Evolutionary conservation across 2,797 vertebrate species (phyloP).

Genomic region (Gouania willdenowi): DNA sequence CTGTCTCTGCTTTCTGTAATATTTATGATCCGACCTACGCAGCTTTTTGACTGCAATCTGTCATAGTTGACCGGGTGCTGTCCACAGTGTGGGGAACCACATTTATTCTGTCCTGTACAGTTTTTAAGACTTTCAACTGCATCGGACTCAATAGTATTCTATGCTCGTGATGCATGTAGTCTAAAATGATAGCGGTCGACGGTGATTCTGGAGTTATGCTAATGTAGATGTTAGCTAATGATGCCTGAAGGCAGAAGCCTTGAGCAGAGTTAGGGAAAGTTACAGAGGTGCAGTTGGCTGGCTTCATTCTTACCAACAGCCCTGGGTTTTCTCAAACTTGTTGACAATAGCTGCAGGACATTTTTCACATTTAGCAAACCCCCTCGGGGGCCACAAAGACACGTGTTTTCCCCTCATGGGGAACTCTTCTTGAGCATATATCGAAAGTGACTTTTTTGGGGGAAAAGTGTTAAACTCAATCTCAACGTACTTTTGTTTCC

Average conservation of each 20-base stretch:
- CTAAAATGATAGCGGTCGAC: too few relatives aligned
- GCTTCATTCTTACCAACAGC: neutral
- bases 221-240: neutral
- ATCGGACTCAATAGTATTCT: too few relatives aligned
- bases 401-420: too few relatives aligned
- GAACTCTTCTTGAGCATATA: too few relatives aligned
- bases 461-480: too few relatives aligned
- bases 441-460: too few relatives aligned
- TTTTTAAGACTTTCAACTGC: too few relatives aligned
- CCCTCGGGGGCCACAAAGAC: conserved; percentile 1
- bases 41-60: conserved; percentile 17
- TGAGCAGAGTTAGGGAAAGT: neutral
- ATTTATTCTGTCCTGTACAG: too few relatives aligned
- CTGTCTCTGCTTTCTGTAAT: conserved; percentile 21
- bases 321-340: neutral
- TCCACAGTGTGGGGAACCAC: too few relatives aligned
- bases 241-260: neutral
- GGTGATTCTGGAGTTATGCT: neutral
- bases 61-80: conserved; percentile 17
- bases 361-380: conserved; percentile 1
- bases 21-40: conserved; percentile 33
- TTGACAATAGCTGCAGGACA: conserved; percentile 11
- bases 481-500: too few relatives aligned
- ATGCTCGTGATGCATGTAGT: too few relatives aligned
- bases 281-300: neutral